Evolutionary conservation across 2,113 vertebrate species (phyloP).

Genomic region (Aleadryas rufinucha): DNA sequence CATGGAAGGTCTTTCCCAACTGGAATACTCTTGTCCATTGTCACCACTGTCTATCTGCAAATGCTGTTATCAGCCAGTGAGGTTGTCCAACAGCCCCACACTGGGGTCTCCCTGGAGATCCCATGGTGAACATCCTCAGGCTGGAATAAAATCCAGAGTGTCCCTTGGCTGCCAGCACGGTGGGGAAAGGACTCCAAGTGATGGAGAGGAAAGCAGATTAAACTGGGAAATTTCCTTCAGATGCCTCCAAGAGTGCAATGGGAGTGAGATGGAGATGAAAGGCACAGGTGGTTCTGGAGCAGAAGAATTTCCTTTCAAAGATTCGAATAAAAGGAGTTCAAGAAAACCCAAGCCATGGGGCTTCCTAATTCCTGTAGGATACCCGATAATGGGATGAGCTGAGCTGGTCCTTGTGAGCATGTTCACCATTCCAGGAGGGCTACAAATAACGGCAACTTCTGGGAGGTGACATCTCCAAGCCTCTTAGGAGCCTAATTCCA

Average conservation of each 20-base stretch:
- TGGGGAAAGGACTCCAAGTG: neutral
- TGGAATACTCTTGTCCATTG: neutral
- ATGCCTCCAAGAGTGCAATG: neutral
- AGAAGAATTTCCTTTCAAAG: neutral
- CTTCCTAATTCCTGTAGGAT: neutral
- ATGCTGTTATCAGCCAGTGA: neutral
- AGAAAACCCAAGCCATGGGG: neutral
- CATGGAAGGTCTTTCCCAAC: neutral
- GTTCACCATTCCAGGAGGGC: neutral
- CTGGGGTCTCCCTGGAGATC: neutral
- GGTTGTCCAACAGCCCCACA: neutral
- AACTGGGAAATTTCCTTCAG: neutral
- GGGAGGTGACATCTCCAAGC: constrained; percentile 45
- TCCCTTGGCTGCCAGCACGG: accelerated
- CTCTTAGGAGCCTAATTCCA: constrained; percentile 57
- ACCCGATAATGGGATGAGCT: neutral
- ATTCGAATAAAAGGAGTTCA: accelerated
- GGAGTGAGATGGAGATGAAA: neutral
- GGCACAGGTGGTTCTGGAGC: neutral
- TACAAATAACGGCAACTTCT: constrained; percentile 3
- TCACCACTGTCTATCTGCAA: neutral
- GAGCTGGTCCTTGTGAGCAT: neutral
- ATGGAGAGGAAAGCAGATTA: neutral
- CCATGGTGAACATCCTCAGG: neutral
- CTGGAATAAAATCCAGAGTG: neutral